Evolutionary conservation across 2,113 vertebrate species (phyloP).

Genomic region (Ictalurus furcatus): DNA sequence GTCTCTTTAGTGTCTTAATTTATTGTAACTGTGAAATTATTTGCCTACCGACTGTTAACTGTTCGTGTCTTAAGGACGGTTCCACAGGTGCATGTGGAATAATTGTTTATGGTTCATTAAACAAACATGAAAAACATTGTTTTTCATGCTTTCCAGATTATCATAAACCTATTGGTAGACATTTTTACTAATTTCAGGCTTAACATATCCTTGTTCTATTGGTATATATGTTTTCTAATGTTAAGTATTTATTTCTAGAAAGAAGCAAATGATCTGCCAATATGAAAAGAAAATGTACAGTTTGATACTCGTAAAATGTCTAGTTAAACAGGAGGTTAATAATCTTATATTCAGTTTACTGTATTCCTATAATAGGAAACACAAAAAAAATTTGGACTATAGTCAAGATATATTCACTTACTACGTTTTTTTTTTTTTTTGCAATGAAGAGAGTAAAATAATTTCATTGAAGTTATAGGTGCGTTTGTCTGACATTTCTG

Average conservation of each 20-base stretch:
- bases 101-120: too few species aligned
- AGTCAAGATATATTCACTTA: too few species aligned
- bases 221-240: not conserved
- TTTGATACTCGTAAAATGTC: not conserved
- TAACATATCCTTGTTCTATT: not conserved
- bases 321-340: not conserved
- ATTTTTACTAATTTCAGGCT: not conserved
- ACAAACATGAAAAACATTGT: too few species aligned
- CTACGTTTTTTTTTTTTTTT: not conserved
- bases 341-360: not conserved
- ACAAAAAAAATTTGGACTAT: not conserved
- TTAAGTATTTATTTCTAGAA: not conserved
- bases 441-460: not conserved
- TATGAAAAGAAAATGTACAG: not conserved
- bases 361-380: not conserved
- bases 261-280: not conserved
- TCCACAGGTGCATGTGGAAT: too few species aligned
- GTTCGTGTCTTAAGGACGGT: too few species aligned
- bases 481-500: not conserved
- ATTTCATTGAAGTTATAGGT: not conserved
- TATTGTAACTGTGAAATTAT: too few species aligned
- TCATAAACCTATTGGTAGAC: too few species aligned
- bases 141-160: too few species aligned
- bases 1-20: too few species aligned
- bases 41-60: too few species aligned